Conservation (phyloP, 2,797 vertebrate genomes). For the Megaceryle alcyon region DNA sequence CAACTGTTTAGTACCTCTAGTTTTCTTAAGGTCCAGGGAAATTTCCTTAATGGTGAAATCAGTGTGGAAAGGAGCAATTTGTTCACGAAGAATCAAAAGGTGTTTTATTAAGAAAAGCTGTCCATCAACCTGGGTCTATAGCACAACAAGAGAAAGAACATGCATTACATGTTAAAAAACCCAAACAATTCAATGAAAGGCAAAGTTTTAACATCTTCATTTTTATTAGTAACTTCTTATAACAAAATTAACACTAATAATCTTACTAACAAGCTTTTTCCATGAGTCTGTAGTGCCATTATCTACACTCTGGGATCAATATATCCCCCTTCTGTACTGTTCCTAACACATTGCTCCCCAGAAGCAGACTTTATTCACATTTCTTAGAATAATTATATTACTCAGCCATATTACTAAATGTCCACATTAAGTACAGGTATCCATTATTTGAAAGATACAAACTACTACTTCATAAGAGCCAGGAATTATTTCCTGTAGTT, state of each 20-base stretch:
- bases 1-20: conserved; percentile 88
- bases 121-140: conserved; percentile 92
- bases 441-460: not conserved
- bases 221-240: not conserved
- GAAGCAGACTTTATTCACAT: not conserved
- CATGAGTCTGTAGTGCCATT: not conserved
- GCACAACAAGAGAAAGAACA: conserved; percentile 69
- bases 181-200: not conserved
- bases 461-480: not conserved
- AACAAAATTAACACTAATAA: not conserved
- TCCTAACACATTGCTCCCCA: not conserved
- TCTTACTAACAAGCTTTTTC: not conserved
- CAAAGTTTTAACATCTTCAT: not conserved
- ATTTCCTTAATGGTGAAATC: conserved; percentile 99
- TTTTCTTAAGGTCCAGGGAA: conserved; percentile 99
- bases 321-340: not conserved
- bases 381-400: not conserved
- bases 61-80: conserved; percentile 99
- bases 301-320: not conserved
- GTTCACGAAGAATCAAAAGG: conserved; percentile 98
- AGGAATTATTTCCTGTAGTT: not conserved
- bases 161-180: not conserved
- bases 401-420: not conserved
- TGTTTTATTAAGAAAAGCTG: conserved; percentile 99
- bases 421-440: not conserved